Evolutionary conservation across 2,113 vertebrate genomes (phyloP), one percentile per base, ranked within the genome.

Genomic region (Chionomys nivalis): DNA sequence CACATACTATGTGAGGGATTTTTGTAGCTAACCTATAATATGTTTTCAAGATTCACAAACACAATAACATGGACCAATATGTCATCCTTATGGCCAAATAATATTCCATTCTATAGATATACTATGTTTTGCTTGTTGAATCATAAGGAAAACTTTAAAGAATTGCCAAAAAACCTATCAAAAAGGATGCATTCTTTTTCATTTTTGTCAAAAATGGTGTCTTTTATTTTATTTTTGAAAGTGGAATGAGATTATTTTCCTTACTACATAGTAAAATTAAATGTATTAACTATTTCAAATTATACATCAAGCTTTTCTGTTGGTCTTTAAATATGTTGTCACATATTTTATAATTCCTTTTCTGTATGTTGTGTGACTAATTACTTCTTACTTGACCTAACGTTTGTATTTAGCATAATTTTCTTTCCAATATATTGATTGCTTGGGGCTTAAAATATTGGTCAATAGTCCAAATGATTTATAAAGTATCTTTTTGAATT

Each of bases 261-360:
- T 77, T 83, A n/a, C 39, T 96, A 19, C 19, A 17, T 31, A 94
- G 42, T 70, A 44, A 78, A 90, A 95, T 65, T 90, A 33, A 55
- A 85, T 63, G 3, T 66, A 61, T 42, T 68, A 87, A 63, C 12
- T 87, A 63, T 19, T 65, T 58, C 11, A 85, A 76, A 52, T 87
- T 76, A 28, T 55, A 31, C 16, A 76, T 76, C 24, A 93, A 76
- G 63, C 17, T 42, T 14, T 39, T 11, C 24, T 63, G 3, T 63
- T 77, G 4, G 11, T 36, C 61, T 87, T 42, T 77, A 90, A 78
- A 86, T 72, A 39, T 42, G 63, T 63, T 66, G 2, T 63, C 11
- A 76, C 24, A 49, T 82, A 36, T 55, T 89, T 2, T 19, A 1
- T 87, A 28, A 28, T 85, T 49, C 17, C 39, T 58, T 66, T 44